Evolutionary conservation across 2,888 invertebrate genomes (phyloP).

Genomic region (Poecilobothrus nobilitatus): DNA sequence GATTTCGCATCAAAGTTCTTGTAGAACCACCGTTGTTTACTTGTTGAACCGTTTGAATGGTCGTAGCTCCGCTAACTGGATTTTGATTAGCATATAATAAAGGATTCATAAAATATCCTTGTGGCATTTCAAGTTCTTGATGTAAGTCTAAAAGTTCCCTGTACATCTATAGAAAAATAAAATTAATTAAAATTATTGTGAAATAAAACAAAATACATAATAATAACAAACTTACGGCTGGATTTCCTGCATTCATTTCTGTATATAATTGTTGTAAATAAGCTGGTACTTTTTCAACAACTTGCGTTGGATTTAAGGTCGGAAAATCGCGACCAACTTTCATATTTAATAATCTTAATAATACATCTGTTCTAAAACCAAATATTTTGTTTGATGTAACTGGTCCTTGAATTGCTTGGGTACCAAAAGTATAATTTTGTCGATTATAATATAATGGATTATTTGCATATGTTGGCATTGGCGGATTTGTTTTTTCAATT

Average conservation of each 20-base stretch:
- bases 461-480: conserved; percentile 35
- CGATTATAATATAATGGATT: conserved; percentile 30
- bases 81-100: conserved; percentile 39
- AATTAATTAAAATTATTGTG: not conserved
- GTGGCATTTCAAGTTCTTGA: conserved; percentile 36
- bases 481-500: conserved; percentile 62
- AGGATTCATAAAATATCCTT: conserved; percentile 42
- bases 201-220: not conserved
- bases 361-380: conserved; percentile 42
- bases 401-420: conserved; percentile 37
- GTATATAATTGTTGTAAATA: conserved; percentile 51
- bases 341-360: conserved; percentile 41
- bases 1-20: not conserved
- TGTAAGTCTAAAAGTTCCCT: conserved; percentile 38
- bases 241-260: conserved; percentile 47
- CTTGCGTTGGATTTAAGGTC: conserved; percentile 51
- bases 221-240: conserved; percentile 29
- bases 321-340: conserved; percentile 57
- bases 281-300: conserved; percentile 52
- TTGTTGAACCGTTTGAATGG: not conserved
- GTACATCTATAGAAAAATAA: conserved; percentile 31
- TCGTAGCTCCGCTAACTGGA: conserved; percentile 17
- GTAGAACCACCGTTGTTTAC: not conserved
- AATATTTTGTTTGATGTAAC: conserved; percentile 43
- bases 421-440: conserved; percentile 29